phyloP scores from a whole-genome alignment of 2,888 invertebrate genomes.

The Amitus sp. region DNA sequence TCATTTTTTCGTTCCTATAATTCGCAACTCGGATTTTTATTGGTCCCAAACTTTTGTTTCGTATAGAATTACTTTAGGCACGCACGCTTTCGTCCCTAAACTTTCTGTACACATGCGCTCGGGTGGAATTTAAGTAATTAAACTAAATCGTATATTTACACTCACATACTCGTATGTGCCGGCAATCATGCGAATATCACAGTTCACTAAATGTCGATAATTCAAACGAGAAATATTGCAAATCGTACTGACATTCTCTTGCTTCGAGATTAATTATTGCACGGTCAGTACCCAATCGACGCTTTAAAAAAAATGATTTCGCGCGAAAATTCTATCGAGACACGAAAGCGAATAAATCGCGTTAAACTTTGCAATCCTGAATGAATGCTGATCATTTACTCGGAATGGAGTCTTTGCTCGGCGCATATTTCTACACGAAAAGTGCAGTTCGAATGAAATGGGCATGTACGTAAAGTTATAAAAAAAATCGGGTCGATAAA shows the following conservation, averaged over 20 bases:
- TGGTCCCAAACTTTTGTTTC: slow-evolving; percentile 25
- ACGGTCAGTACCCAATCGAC: too few relatives aligned
- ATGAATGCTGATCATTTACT: too few relatives aligned
- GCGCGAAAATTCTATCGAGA: too few relatives aligned
- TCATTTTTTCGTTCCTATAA: slow-evolving; percentile 15
- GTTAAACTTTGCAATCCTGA: too few relatives aligned
- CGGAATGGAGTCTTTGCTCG: too few relatives aligned
- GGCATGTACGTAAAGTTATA: neutral
- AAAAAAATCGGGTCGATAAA: too few relatives aligned
- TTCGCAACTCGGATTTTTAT: slow-evolving; percentile 23
- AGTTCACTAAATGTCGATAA: slow-evolving; percentile 51
- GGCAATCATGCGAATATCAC: slow-evolving; percentile 57
- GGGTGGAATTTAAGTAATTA: slow-evolving; percentile 20
- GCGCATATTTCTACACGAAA: too few relatives aligned
- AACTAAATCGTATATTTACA: slow-evolving; percentile 44
- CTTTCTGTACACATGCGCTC: slow-evolving; percentile 25
- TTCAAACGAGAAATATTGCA: slow-evolving; percentile 26
- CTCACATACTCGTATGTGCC: slow-evolving; percentile 46
- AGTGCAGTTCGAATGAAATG: neutral
- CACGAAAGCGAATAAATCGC: too few relatives aligned
- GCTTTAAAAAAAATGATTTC: too few relatives aligned
- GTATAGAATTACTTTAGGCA: slow-evolving; percentile 35
- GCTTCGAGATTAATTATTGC: neutral
- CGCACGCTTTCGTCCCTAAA: slow-evolving; percentile 36
- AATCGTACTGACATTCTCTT: slow-evolving; percentile 14